Conservation (phyloP, 2,113 vertebrate genomes). For the Lagopus muta region DNA sequence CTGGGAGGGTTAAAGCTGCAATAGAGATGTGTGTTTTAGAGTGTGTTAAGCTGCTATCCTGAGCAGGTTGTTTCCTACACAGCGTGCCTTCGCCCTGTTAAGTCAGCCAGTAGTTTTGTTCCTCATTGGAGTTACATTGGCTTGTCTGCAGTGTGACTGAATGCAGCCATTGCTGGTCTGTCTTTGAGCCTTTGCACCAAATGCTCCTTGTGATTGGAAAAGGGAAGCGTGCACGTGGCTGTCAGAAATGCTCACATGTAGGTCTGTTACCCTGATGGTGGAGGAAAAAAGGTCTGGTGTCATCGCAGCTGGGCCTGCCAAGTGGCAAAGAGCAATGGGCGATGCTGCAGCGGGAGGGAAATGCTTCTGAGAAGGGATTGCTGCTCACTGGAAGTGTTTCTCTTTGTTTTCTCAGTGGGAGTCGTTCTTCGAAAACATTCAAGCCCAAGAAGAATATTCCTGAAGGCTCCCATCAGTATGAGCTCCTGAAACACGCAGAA, state of each 20-base stretch:
- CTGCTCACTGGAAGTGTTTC: neutral
- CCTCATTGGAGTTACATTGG: rapidly evolving
- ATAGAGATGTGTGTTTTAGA: neutral
- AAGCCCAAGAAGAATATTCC: constrained; percentile 98
- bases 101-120: rapidly evolving
- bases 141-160: rapidly evolving
- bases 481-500: constrained; percentile 94
- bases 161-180: neutral
- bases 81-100: rapidly evolving
- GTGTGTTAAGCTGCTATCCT: neutral
- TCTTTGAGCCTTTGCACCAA: rapidly evolving
- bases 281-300: neutral
- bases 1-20: neutral
- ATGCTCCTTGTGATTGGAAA: neutral
- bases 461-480: constrained; percentile 95
- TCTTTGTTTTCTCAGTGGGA: constrained; percentile 78
- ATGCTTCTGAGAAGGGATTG: rapidly evolving
- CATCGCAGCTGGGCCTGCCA: rapidly evolving
- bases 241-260: neutral
- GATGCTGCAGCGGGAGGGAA: neutral
- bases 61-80: neutral
- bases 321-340: neutral
- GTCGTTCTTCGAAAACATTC: constrained; percentile 94
- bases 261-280: rapidly evolving
- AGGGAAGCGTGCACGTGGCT: rapidly evolving